phyloP scores from a whole-genome alignment of 2,888 invertebrate species.

The Lithophane leautieri region DNA sequence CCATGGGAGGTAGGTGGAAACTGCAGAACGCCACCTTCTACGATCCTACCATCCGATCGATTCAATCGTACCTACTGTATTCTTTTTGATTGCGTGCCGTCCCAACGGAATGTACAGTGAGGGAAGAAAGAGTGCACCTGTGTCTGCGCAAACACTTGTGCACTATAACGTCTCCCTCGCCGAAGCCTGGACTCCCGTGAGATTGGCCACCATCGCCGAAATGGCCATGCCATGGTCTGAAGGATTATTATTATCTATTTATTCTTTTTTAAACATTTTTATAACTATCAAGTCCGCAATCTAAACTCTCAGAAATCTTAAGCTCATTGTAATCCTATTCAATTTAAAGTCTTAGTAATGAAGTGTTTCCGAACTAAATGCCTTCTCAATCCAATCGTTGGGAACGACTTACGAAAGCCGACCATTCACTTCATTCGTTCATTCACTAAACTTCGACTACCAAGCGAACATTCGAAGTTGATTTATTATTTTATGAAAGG shows the following conservation, averaged over 20 bases:
- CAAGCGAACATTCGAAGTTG: slow-evolving; percentile 26
- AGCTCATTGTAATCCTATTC: slow-evolving; percentile 42
- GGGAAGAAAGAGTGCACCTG: too few relatives aligned
- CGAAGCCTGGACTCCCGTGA: too few relatives aligned
- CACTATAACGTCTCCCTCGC: too few relatives aligned
- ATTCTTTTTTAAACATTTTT: background rate
- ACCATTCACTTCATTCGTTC: slow-evolving; percentile 46
- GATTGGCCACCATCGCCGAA: too few relatives aligned
- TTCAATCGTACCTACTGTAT: background rate
- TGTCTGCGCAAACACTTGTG: too few relatives aligned
- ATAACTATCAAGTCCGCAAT: background rate
- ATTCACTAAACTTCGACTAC: slow-evolving; percentile 44
- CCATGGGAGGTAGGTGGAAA: background rate
- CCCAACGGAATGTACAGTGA: too few relatives aligned
- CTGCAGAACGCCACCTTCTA: background rate
- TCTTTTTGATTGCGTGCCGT: too few relatives aligned
- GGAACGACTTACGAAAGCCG: slow-evolving; percentile 24
- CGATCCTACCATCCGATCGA: too few relatives aligned
- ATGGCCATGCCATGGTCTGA: too few relatives aligned
- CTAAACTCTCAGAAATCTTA: slow-evolving; percentile 6
- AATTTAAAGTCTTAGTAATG: slow-evolving; percentile 35
- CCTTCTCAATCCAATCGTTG: slow-evolving; percentile 40
- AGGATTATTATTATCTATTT: too few relatives aligned
- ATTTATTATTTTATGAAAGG: slow-evolving; percentile 48
- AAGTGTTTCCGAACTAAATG: slow-evolving; percentile 56